Conservation (phyloP, 2,797 vertebrate species). For the Macrochelys suwanniensis region DNA sequence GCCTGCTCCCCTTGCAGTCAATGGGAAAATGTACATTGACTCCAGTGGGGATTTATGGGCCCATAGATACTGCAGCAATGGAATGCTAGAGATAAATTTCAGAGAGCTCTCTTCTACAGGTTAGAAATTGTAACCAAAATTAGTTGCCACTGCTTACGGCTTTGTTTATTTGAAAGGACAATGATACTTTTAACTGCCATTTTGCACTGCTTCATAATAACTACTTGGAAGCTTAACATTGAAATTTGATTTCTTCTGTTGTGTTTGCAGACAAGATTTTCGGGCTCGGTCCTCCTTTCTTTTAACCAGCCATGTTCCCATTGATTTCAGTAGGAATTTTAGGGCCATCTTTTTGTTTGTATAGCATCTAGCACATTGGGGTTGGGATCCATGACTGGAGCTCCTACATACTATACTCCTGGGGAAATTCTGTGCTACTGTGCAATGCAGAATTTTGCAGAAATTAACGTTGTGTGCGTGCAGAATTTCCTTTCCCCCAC, state of each 20-base stretch:
- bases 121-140: not conserved
- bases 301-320: not conserved
- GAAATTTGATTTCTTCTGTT: not conserved
- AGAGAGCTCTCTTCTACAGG: not conserved
- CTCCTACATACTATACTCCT: not conserved
- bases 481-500: too few relatives aligned
- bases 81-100: not conserved
- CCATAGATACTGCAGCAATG: accelerated
- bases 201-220: not conserved
- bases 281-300: constrained; percentile 40
- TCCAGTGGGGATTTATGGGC: accelerated
- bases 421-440: too few relatives aligned
- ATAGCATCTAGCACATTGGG: accelerated
- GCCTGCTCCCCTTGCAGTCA: accelerated
- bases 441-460: too few relatives aligned
- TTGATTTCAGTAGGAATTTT: not conserved
- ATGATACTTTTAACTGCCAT: constrained; percentile 46
- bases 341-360: not conserved
- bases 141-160: constrained; percentile 9
- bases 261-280: not conserved
- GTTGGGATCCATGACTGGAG: not conserved
- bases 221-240: not conserved
- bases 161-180: constrained; percentile 33
- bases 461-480: too few relatives aligned
- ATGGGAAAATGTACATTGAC: accelerated